Evolutionary conservation across 2,888 invertebrate species (phyloP).

Genomic region (Seladonia tumulorum): DNA sequence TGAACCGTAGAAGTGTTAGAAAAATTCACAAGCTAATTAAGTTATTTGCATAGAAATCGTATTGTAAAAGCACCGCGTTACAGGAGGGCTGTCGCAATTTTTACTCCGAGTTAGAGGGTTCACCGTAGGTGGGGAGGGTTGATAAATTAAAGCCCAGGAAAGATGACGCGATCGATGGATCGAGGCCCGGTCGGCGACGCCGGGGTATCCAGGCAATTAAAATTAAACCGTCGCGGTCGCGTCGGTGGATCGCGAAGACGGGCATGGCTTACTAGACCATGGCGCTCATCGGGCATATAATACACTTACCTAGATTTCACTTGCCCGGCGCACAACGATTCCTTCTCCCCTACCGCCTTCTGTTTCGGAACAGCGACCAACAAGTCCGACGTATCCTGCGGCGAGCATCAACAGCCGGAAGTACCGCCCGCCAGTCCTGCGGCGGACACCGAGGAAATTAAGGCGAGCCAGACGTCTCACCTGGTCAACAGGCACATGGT

Average conservation of each 20-base stretch:
- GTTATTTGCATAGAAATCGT: too few species aligned
- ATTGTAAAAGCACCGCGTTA: too few species aligned
- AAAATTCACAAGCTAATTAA: too few species aligned
- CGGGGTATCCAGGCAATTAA: conserved; percentile 57
- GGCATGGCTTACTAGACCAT: conserved; percentile 82
- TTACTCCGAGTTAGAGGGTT: too few species aligned
- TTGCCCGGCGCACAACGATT: conserved; percentile 72
- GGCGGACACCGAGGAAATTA: conserved; percentile 81
- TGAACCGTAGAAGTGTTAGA: too few species aligned
- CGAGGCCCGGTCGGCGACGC: too few species aligned
- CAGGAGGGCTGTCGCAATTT: too few species aligned
- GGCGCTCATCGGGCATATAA: conserved; percentile 83
- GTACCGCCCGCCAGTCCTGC: conserved; percentile 84
- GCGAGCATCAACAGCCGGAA: conserved; percentile 77
- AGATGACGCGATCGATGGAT: not conserved
- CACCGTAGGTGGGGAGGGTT: too few species aligned
- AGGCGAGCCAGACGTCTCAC: conserved; percentile 83
- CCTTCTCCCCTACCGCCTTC: conserved; percentile 59
- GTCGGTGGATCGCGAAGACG: conserved; percentile 80
- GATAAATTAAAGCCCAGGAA: not conserved
- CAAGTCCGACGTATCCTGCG: conserved; percentile 80
- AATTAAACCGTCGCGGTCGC: conserved; percentile 69
- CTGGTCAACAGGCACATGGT: conserved; percentile 94
- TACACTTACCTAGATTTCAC: conserved; percentile 85
- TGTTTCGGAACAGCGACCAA: conserved; percentile 83